phyloP scores from a whole-genome alignment of 2,888 invertebrate species.

The Drosophila bunnanda region DNA sequence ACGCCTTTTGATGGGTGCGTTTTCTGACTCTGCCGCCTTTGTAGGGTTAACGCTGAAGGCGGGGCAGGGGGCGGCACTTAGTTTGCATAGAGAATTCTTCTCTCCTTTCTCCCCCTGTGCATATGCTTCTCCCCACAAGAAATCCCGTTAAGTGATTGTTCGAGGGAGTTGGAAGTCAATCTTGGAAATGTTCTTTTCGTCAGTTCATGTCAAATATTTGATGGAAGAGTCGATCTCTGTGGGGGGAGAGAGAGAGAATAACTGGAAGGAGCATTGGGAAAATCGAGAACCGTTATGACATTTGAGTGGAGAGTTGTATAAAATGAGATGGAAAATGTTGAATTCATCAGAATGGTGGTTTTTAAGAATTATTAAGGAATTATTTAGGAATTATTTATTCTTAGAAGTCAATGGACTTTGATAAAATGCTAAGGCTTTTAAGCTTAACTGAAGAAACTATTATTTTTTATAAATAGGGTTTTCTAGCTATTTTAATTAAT shows the following conservation, averaged over 20 bases:
- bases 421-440: neutral
- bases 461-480: neutral
- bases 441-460: neutral
- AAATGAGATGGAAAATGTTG: neutral
- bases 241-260: neutral
- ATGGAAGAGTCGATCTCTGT: conserved; percentile 38
- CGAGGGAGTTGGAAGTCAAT: conserved; percentile 36
- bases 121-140: neutral
- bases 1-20: conserved; percentile 74
- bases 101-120: conserved; percentile 23
- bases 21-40: conserved; percentile 55
- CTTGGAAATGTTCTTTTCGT: conserved; percentile 31
- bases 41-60: conserved; percentile 15
- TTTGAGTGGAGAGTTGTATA: conserved; percentile 11
- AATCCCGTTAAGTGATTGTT: conserved; percentile 55
- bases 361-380: neutral
- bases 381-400: neutral
- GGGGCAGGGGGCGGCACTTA: conserved; percentile 53
- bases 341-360: conserved; percentile 8
- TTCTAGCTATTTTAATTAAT: neutral
- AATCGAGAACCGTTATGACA: conserved; percentile 40
- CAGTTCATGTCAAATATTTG: conserved; percentile 47
- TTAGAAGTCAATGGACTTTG: neutral
- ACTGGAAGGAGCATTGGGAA: conserved; percentile 6
- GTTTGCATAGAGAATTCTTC: conserved; percentile 68